Base-by-base conservation (phyloP, 2,113 vertebrate genomes). In the Hemicordylus capensis region DNA sequence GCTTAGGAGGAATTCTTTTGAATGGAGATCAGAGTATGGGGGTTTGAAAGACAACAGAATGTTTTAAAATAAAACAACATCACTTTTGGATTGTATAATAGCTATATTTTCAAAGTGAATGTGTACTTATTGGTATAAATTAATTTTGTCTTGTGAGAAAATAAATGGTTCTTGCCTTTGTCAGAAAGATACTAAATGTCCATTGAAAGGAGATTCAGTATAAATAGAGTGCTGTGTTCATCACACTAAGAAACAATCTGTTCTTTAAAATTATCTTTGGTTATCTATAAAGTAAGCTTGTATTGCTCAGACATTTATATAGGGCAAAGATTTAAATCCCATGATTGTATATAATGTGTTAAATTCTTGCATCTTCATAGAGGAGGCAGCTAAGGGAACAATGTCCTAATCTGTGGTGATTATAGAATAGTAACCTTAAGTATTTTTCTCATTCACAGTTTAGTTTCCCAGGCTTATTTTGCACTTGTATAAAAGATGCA, bases 141-240 rank as follows among this genome's bases (percentile, higher is more conserved):
- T 8, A 67, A 67, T 24, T 51, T 48, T 28, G 44, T 67, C 34
- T 15, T 34, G 51, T 64, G 67, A 76, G 72, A 84, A 84, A 67
- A 76, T 76, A 39, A 42, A 4, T 61, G 76, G 46, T 54, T 67
- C 11, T 84, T 67, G 37, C 67, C 19, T 59, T 37, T 24, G 20
- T 85, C 54, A 78, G 56, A 85, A 4, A 34, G 31, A 31, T 70
- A 42, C 24, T 39, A 51, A n/a, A 67, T 15, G 37, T 69, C 48
- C 77, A 37, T 34, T 42, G 51, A 39, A 84, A 69, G 70, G 34
- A 84, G 24, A 59, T 58, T 42, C 1, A 7, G 39, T 67, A 34
- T 37, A 74, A 74, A 83, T 83, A n/a, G 54, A 78, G 54, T 72
- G 51, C 39, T 85, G 34, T 77, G n/a, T 70, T 79, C 24, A 70